Evolutionary conservation across 2,888 invertebrate genomes (phyloP).

Genomic region (Allygus modestus): DNA sequence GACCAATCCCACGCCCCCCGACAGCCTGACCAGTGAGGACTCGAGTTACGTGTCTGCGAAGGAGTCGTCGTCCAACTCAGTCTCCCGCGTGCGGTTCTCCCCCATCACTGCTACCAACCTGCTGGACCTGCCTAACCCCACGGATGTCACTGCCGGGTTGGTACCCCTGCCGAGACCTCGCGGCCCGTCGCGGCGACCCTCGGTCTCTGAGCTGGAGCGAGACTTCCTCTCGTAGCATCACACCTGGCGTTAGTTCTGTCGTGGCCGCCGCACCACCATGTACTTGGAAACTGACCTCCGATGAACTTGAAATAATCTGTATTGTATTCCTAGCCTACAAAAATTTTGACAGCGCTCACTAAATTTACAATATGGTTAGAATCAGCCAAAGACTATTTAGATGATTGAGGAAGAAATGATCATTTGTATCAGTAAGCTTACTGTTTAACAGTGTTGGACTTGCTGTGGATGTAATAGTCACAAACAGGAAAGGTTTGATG

Average conservation of each 20-base stretch:
- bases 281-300: neutral
- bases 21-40: conserved; percentile 91
- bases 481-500: no score
- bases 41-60: conserved; percentile 93
- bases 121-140: conserved; percentile 78
- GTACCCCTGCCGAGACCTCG: conserved; percentile 75
- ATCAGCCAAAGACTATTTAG: no score
- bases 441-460: no score
- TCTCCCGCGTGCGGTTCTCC: conserved; percentile 86
- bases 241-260: conserved; percentile 41
- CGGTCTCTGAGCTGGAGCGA: conserved; percentile 77
- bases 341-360: no score
- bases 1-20: conserved; percentile 91
- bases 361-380: no score
- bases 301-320: no score
- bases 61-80: conserved; percentile 84
- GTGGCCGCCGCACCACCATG: neutral
- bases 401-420: no score
- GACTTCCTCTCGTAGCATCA: conserved; percentile 78
- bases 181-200: conserved; percentile 71
- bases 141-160: conserved; percentile 77
- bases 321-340: no score
- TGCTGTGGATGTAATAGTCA: no score
- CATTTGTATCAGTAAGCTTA: no score
- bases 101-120: conserved; percentile 78